Conservation (phyloP, 2,113 vertebrate genomes). For the western clawed frog (Xenopus tropicalis) region UCB_Xtro_10.0 CM004443.2:182534001-182534500, state of each 20-base stretch:
- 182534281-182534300: neutral
- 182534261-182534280: slow-evolving; percentile 16
- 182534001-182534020: slow-evolving; percentile 48
- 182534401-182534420: slow-evolving; percentile 23
- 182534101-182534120: slow-evolving; percentile 49
- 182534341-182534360: neutral
- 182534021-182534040: slow-evolving; percentile 51
- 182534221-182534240: slow-evolving; percentile 39
- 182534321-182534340: slow-evolving; percentile 1
- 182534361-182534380: neutral
- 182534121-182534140: slow-evolving; percentile 47
- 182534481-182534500: slow-evolving; percentile 29
- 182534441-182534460: neutral
- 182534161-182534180: slow-evolving; percentile 44
- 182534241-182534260: slow-evolving; percentile 25
- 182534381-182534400: slow-evolving; percentile 9
- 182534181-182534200: slow-evolving; percentile 41
- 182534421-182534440: neutral
- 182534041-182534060: slow-evolving; percentile 52
- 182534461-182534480: slow-evolving; percentile 18
- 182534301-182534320: neutral
- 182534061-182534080: slow-evolving; percentile 46
- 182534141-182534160: neutral
- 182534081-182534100: slow-evolving; percentile 40
- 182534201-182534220: slow-evolving; percentile 49